These are phyloP conservation scores for Sycophila sp. DNA, from an alignment of 1,140 invertebrate species.

Conservation along the genomic window DNA sequence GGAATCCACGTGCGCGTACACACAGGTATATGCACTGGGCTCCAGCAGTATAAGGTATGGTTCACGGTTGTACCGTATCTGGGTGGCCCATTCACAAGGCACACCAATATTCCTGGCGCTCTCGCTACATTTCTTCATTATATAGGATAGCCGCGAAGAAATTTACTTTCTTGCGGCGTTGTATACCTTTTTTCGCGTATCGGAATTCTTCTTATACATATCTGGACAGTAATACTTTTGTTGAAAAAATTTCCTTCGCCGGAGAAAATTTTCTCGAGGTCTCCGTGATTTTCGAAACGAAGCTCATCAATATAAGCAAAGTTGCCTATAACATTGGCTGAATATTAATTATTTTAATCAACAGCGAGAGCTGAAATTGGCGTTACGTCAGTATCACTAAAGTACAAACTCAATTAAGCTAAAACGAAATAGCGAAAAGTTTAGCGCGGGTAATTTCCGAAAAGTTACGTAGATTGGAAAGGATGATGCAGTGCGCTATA, in stretches of 20 bases:
- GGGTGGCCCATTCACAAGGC: too few species aligned
- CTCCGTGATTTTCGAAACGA: too few species aligned
- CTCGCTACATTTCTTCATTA: background rate
- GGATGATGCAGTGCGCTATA: conserved; percentile 7
- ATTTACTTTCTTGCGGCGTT: background rate
- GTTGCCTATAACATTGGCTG: too few species aligned
- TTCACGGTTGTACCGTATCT: too few species aligned
- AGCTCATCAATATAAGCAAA: too few species aligned
- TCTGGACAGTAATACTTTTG: background rate
- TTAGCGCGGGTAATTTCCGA: background rate
- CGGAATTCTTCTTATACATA: background rate
- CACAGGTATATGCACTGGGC: background rate
- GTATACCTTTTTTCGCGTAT: background rate
- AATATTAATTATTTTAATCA: background rate
- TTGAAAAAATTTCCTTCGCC: background rate
- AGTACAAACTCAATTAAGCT: background rate
- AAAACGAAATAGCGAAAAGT: conserved; percentile 1
- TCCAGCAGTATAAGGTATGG: background rate
- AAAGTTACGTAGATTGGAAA: conserved; percentile 21
- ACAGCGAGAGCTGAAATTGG: background rate
- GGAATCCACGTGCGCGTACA: background rate
- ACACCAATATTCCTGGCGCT: background rate
- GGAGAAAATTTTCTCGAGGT: too few species aligned
- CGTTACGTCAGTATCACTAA: background rate
- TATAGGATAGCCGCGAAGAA: too few species aligned